Evolutionary conservation across 2,797 vertebrate species (phyloP).

Genomic region (Anguilla marmorata): DNA sequence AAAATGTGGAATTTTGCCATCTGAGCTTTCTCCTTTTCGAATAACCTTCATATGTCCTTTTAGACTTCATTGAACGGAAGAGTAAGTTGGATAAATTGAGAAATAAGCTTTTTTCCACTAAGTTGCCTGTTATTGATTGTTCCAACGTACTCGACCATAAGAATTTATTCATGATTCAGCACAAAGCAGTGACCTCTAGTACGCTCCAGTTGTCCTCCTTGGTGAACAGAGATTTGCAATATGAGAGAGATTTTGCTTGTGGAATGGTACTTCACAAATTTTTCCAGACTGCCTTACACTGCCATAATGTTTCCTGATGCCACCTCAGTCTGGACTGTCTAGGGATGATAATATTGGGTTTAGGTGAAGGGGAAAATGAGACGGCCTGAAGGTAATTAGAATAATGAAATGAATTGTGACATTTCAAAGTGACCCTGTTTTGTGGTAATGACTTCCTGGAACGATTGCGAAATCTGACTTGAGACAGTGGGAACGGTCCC

Average conservation of each 20-base stretch:
- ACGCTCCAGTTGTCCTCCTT: background rate
- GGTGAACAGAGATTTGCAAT: background rate
- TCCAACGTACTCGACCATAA: background rate
- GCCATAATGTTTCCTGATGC: conserved; percentile 27
- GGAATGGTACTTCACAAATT: conserved; percentile 18
- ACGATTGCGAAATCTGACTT: conserved; percentile 1
- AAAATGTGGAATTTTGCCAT: background rate
- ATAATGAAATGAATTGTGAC: conserved; percentile 35
- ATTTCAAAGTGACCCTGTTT: conserved; percentile 29
- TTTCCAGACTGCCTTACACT: background rate
- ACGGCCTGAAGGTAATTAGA: background rate
- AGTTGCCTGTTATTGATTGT: conserved; percentile 5
- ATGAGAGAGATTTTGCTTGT: no score
- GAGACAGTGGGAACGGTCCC: background rate
- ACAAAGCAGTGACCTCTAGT: conserved; percentile 10
- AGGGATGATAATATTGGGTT: background rate
- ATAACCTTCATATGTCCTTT: conserved; percentile 27
- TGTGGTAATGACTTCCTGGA: background rate
- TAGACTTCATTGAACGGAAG: background rate
- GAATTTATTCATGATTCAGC: conserved; percentile 16
- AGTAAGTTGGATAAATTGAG: background rate
- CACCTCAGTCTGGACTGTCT: background rate
- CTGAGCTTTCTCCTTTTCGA: background rate
- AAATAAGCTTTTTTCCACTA: conserved; percentile 3
- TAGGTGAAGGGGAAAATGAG: conserved; percentile 15